Evolutionary conservation across 1,140 invertebrate genomes (phyloP), one percentile per base, ranked within the genome.

Genomic region (Drosophila busckii): DNA sequence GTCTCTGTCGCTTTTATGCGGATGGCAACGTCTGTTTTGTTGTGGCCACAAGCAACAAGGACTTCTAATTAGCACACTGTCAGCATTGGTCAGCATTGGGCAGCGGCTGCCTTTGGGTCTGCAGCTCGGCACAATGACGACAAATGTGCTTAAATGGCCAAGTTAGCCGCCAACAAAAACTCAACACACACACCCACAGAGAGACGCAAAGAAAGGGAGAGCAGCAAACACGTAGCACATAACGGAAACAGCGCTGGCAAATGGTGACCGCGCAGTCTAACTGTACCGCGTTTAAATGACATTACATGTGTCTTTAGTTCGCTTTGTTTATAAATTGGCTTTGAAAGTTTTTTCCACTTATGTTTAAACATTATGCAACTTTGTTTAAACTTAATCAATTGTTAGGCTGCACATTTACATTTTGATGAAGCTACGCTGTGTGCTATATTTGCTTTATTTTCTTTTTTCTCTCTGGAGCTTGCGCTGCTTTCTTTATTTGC

Each of bases 11-110:
- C 19, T 35, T 40, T 25, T 40, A 34, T 12, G 37, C 12, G 37
- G 34, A 19, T 26, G 28, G 41, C 63, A 50, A 53, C 59, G 68
- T 71, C 73, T 71, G 73, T 78, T 78, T 66, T 80, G 76, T 82
- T 80, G 75, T 80, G 75, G 75, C 75, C 75, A 80, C 75, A 80
- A 82, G 69, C 75, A 80, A 80, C 75, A 80, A 80, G 75, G 70
- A 75, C 75, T 75, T 83, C 75, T 82, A 82, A 83, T 82, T 83
- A 82, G 75, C 75, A 82, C 76, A 82, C 75, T 82, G 75, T 75
- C 75, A 82, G 75, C 49, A 59, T 45, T 34, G 66, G 68, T 70
- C 73, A 63, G 62, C 32, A 13, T 29, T 38, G 15, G 31, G 12
- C 23, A 48, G 37, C 10, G 10, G 0, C 29, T 3, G 17, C 31